Conservation (phyloP, 1,140 invertebrate genomes). For the Euborellia annulipes region DNA sequence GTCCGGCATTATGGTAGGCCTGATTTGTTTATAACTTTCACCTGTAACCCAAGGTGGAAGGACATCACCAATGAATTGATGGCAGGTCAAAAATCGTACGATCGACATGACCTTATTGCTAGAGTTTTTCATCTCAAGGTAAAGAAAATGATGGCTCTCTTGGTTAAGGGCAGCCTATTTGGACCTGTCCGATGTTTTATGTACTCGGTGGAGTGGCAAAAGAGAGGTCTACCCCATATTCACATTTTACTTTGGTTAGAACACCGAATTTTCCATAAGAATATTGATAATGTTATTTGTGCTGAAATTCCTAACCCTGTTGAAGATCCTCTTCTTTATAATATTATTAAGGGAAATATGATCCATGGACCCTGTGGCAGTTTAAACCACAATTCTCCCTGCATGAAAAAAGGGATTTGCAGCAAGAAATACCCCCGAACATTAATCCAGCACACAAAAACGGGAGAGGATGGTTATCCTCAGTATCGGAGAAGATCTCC, state of each 20-base stretch:
- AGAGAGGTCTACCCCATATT: no score
- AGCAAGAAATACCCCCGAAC: conserved; percentile 20
- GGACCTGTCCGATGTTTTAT: no score
- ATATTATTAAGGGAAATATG: conserved; percentile 29
- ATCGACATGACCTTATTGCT: conserved; percentile 20
- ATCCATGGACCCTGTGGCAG: conserved; percentile 36
- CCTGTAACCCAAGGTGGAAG: no score
- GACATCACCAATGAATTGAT: conserved; percentile 22
- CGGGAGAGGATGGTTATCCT: conserved; percentile 13
- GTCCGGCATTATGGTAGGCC: no score
- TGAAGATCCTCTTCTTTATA: conserved; percentile 26
- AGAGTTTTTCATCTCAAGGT: conserved; percentile 14
- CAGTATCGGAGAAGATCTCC: conserved; percentile 10
- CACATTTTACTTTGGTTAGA: no score
- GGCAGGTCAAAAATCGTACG: conserved; percentile 14
- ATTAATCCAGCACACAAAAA: conserved; percentile 17
- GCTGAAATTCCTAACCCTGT: conserved; percentile 35
- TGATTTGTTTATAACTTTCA: no score
- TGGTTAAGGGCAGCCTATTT: no score
- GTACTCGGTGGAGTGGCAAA: no score
- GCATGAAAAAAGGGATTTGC: conserved; percentile 31
- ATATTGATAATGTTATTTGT: conserved; percentile 32
- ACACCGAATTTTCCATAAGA: no score
- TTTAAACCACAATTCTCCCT: conserved; percentile 28
- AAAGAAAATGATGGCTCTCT: conserved; percentile 9